Conservation (phyloP, 2,888 invertebrate species). For the Sinelater perroti region DNA sequence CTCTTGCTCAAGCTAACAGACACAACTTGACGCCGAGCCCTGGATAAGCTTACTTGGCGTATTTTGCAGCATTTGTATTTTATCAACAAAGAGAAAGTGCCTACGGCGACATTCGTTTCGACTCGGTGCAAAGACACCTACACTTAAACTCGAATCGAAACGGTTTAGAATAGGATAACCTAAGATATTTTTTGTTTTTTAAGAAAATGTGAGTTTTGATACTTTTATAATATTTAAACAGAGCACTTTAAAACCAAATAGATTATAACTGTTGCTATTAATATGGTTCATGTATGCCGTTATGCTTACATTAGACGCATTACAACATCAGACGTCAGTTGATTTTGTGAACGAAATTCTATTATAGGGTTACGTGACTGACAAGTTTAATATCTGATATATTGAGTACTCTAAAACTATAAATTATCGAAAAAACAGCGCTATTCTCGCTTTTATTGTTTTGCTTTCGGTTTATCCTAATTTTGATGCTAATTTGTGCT, state of each 20-base stretch:
- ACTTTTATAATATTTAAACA: too few species aligned
- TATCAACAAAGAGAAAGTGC: constrained; percentile 12
- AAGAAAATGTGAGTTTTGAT: too few species aligned
- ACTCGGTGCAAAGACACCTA: constrained; percentile 7
- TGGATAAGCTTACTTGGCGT: constrained; percentile 15
- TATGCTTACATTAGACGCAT: too few species aligned
- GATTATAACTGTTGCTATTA: too few species aligned
- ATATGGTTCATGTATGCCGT: too few species aligned
- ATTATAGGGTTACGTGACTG: constrained; percentile 7
- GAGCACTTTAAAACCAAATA: too few species aligned
- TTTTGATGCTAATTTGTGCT: too few species aligned
- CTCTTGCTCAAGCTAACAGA: constrained; percentile 10
- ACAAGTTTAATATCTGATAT: constrained; percentile 11
- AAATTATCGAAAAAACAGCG: constrained; percentile 17
- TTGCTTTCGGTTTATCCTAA: too few species aligned
- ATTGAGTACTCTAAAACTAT: constrained; percentile 13
- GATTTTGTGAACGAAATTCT: too few species aligned
- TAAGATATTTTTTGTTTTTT: too few species aligned
- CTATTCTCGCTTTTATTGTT: constrained; percentile 1
- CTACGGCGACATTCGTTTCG: constrained; percentile 9
- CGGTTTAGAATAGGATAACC: background rate
- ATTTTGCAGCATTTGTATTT: constrained; percentile 15
- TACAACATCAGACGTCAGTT: too few species aligned
- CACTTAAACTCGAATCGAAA: constrained; percentile 9
- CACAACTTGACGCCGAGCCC: constrained; percentile 8